Base-by-base conservation (phyloP, 2,888 invertebrate species). In the Cephus rjabovi region DNA sequence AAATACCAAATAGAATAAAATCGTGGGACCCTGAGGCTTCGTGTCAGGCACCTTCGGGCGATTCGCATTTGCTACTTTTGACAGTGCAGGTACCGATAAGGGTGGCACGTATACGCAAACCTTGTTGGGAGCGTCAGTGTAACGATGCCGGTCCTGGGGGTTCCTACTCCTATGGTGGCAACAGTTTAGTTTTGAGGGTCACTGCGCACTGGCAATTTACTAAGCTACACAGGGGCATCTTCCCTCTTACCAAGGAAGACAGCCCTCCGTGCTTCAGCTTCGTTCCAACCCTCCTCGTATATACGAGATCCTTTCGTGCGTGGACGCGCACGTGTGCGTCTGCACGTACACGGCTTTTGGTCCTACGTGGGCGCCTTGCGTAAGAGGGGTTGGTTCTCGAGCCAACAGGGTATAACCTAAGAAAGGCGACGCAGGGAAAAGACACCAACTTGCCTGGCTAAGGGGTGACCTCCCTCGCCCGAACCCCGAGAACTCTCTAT, bases 1-100 rank as follows among this genome's bases (percentile, higher is more conserved):
- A 88, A 88, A 88, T 87, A 87, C 85, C 86, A 86, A 85, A 87
- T 85, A 82, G 84, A 86, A 83, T 82, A 77, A 84, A 86, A 79
- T 83, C 81, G 83, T 81, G 78, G 80, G 77, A 79, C 81, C 78
- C 81, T 73, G 34, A 75, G 75, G 75, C 74, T 76, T 78, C 75
- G 68, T 34, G 69, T 34, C 31, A 23, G 34, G 68, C 73, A 40
- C 35, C 37, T 34, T 34, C 73, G 34, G 34, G 30, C 35, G n/a
- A 12, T 35, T 75, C 73, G 15, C 71, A 31, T 73, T 34, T 40
- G 34, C 74, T 76, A 77, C 79, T 78, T 73, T 71, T 34, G 56
- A 9, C 56, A 23, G 56, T 15, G 56, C 56, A 56, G 56, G 56
- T 76, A 75, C 34, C 23, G 56, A 75, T 12, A 71, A 71, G 15